Percentiles rank a stretch among this genome's conserved stretches.
These are phyloP conservation scores for Acrobasis suavella DNA, from an alignment of 2,888 invertebrate genomes.

Conservation along the genomic window DNA sequence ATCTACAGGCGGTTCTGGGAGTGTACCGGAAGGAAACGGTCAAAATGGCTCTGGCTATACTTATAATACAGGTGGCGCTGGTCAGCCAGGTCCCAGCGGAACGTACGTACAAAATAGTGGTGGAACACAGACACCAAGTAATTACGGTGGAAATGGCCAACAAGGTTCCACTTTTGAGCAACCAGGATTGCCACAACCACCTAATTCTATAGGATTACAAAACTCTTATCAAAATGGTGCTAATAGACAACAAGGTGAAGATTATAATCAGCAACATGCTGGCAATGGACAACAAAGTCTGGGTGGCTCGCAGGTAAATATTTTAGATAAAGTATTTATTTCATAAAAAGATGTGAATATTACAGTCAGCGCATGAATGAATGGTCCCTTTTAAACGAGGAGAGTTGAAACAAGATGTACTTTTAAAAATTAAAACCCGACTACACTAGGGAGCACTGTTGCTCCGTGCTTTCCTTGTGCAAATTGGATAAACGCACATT, in stretches of 20 bases:
- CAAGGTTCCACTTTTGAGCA: background rate
- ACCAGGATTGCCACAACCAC: background rate
- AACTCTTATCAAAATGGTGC: conserved; percentile 12
- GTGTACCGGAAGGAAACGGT: background rate
- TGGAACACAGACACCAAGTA: background rate
- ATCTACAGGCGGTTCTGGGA: background rate
- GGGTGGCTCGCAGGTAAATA: conserved; percentile 12
- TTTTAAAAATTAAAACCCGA: no score
- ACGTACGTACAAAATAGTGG: background rate
- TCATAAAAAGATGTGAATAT: no score
- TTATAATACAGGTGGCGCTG: background rate
- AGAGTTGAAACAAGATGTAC: no score
- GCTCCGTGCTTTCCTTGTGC: no score
- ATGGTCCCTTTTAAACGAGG: no score
- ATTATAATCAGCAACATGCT: background rate
- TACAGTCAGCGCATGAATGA: no score
- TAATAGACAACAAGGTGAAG: background rate
- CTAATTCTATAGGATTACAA: background rate
- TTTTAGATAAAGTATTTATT: background rate
- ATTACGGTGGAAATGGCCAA: background rate
- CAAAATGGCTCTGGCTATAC: background rate
- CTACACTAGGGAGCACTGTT: no score
- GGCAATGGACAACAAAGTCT: conserved; percentile 6
- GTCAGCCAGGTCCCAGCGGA: background rate
- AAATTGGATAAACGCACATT: no score